These are phyloP conservation scores for Adoxophyes honmai DNA, from an alignment of 1,140 invertebrate species.

Conservation along the genomic window DNA sequence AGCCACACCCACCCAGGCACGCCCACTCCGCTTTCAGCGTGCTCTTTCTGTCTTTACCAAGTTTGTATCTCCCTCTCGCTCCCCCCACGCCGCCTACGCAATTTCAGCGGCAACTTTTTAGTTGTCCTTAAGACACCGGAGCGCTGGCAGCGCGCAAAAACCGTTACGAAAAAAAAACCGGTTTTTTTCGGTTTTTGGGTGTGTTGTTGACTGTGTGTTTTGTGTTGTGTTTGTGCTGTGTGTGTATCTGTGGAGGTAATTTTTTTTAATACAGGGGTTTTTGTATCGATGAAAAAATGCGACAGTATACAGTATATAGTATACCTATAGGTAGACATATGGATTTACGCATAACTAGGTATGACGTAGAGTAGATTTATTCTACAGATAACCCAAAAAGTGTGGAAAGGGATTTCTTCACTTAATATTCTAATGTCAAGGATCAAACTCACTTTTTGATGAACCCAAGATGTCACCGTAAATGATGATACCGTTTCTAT, in stretches of 20 bases:
- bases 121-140: slow-evolving; percentile 57
- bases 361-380: too few relatives aligned
- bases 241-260: slow-evolving; percentile 47
- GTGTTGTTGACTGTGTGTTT: slow-evolving; percentile 43
- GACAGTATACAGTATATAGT: too few relatives aligned
- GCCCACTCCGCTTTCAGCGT: slow-evolving; percentile 41
- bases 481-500: too few relatives aligned
- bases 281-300: too few relatives aligned
- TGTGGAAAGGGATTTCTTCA: too few relatives aligned
- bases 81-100: slow-evolving; percentile 56
- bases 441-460: too few relatives aligned
- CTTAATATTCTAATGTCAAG: too few relatives aligned
- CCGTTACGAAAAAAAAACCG: slow-evolving; percentile 28
- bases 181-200: slow-evolving; percentile 30
- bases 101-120: slow-evolving; percentile 65
- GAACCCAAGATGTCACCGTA: too few relatives aligned
- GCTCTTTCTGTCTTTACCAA: slow-evolving; percentile 32
- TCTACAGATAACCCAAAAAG: too few relatives aligned
- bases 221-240: slow-evolving; percentile 47
- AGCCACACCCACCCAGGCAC: slow-evolving; percentile 52
- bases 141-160: slow-evolving; percentile 41
- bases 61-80: slow-evolving; percentile 41
- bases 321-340: too few relatives aligned
- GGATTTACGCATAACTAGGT: too few relatives aligned
- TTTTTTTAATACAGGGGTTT: slow-evolving; percentile 19